These are phyloP conservation scores for Actinernus sp. DNA, from an alignment of 92 coral and sea anemone species.

Conservation along the genomic window DNA sequence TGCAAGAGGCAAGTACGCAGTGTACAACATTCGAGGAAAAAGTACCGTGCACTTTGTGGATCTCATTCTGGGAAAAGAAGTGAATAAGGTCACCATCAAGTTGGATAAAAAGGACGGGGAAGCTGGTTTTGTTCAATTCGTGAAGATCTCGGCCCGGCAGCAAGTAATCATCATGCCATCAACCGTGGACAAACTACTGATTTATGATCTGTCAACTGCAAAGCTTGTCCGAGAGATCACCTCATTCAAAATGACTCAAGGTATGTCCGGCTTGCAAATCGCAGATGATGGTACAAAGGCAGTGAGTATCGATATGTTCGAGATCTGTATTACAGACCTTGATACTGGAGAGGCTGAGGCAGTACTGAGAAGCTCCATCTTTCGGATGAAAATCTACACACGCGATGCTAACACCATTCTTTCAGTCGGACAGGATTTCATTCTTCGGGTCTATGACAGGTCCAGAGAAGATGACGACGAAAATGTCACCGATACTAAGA, in stretches of 20 bases:
- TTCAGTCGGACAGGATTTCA: conserved; percentile 73
- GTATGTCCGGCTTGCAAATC: conserved; percentile 74
- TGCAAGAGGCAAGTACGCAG: conserved; percentile 68
- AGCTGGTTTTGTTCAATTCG: conserved; percentile 50
- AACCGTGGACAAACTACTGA: conserved; percentile 51
- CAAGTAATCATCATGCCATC: conserved; percentile 84
- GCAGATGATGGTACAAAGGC: conserved; percentile 89
- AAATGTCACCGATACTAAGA: conserved; percentile 55
- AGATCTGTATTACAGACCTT: conserved; percentile 78
- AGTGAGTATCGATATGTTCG: conserved; percentile 76
- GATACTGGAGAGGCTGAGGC: conserved; percentile 76
- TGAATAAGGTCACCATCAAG: conserved; percentile 65
- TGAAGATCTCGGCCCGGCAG: conserved; percentile 64
- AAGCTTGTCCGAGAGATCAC: conserved; percentile 75
- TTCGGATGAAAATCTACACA: conserved; percentile 70
- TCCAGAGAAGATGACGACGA: conserved; percentile 90
- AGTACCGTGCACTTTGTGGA: conserved; percentile 75
- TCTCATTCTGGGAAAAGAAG: conserved; percentile 72
- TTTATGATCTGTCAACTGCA: conserved; percentile 83
- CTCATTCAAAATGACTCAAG: conserved; percentile 76
- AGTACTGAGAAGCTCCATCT: conserved; percentile 75
- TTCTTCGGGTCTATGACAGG: conserved; percentile 88
- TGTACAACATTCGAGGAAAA: conserved; percentile 68
- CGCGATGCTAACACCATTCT: conserved; percentile 78
- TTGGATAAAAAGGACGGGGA: conserved; percentile 40